Base-by-base conservation (phyloP, 1,140 invertebrate genomes). In the Periplaneta americana region DNA sequence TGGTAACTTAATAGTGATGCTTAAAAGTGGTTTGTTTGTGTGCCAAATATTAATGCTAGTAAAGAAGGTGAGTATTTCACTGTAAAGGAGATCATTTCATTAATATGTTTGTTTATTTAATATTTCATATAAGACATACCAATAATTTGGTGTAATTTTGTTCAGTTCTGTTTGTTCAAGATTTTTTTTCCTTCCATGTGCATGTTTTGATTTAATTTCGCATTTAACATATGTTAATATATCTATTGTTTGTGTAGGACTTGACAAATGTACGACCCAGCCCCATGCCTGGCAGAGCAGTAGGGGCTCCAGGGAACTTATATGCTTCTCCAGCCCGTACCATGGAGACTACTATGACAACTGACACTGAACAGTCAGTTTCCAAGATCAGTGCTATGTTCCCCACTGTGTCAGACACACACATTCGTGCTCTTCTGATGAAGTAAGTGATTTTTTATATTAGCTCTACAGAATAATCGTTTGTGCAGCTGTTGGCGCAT, bases 351-450 rank as follows among this genome's bases (percentile, higher is more conserved):
- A 90, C 92, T 76, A 90, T 92, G 74, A 91, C 89, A 10, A 90
- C 90, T 9, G 93, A 95, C 80, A 91, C 91, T 6, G 94, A 95
- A 84, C 90, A 92, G 6, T 90, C 95, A 81, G 93, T 96, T 28
- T 90, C 92, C 36, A 97, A 96, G 88, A 95, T 97, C 83, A 93
- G 94, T 87, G 92, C 95, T n/a, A 95, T 97, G 92, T 98, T 98
- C 87, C 96, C 96, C 18, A 97, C 96, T 13, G 96, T 96, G 48
- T 93, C 94, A 77, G 96, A 98, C 86, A 94, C 93, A 34, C 96
- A 97, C 85, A 96, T 98, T 85, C 93, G 94, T 85, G 91, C 96
- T 81, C 90, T 97, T 82, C 87, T 97, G 34, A 96, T 96, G 88
- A 97, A 97, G 96, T 97, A 91, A 94, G 93, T n/a, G n/a, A n/a